These are phyloP conservation scores for Unio pictorum DNA, from an alignment of 2,888 invertebrate genomes.

Conservation along the genomic window DNA sequence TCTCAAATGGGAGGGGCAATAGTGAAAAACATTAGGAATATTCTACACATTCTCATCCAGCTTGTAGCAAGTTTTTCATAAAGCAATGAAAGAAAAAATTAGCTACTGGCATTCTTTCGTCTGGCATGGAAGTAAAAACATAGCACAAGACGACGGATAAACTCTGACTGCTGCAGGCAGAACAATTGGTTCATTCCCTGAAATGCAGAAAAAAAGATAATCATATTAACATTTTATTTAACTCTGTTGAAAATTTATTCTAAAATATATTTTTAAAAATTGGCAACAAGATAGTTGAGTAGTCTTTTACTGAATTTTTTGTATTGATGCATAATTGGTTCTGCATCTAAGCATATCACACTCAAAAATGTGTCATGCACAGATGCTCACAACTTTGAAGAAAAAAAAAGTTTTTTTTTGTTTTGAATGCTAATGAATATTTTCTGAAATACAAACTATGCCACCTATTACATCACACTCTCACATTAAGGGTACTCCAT, in stretches of 20 bases:
- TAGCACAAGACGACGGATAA: conserved; percentile 47
- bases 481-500: too few relatives aligned
- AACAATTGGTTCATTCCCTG: conserved; percentile 56
- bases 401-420: too few relatives aligned
- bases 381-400: too few relatives aligned
- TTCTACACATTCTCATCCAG: background rate
- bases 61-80: background rate
- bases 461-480: too few relatives aligned
- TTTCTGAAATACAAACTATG: too few relatives aligned
- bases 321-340: too few relatives aligned
- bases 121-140: conserved; percentile 18
- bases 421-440: too few relatives aligned
- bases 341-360: too few relatives aligned
- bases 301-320: background rate
- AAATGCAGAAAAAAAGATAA: conserved; percentile 4
- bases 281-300: background rate
- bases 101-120: conserved; percentile 5
- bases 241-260: conserved; percentile 6
- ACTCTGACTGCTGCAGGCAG: conserved; percentile 56
- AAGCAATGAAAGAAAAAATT: background rate
- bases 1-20: too few relatives aligned
- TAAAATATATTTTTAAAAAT: background rate
- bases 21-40: too few relatives aligned
- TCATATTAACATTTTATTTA: background rate
- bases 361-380: too few relatives aligned